phyloP scores from a whole-genome alignment of 37 sponge, comb jelly and placozoan species.

The Cliona cf. orientalis region DNA sequence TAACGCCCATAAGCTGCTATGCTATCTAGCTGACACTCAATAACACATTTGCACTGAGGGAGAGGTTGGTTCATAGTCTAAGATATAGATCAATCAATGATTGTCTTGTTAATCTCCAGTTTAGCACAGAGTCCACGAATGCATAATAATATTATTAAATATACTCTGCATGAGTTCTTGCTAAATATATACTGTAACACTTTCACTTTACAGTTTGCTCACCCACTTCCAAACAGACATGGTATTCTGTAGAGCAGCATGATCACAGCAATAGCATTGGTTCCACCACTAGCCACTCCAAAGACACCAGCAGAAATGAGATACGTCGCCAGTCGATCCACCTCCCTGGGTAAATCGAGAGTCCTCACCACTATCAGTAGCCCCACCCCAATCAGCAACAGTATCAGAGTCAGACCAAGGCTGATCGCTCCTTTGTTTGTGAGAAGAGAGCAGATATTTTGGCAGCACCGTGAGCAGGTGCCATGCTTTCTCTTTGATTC shows the following conservation, averaged over 20 bases:
- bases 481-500: not conserved
- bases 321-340: constrained; percentile 36
- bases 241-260: constrained; percentile 80
- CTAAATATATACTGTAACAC: no score
- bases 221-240: constrained; percentile 69
- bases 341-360: not conserved
- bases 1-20: no score
- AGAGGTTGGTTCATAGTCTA: no score
- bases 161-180: no score
- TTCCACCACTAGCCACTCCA: constrained; percentile 70
- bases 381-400: constrained; percentile 33
- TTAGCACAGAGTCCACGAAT: no score
- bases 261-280: constrained; percentile 65
- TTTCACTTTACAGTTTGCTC: constrained; percentile 7
- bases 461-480: not conserved
- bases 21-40: no score
- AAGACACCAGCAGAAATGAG: constrained; percentile 75
- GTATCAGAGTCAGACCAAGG: constrained; percentile 9
- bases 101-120: no score
- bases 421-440: constrained; percentile 44
- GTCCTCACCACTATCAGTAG: constrained; percentile 27
- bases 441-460: not conserved
- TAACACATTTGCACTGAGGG: no score
- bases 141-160: no score
- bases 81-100: no score